Conservation (phyloP, 2,797 vertebrate species). For the Nasua narica region DNA sequence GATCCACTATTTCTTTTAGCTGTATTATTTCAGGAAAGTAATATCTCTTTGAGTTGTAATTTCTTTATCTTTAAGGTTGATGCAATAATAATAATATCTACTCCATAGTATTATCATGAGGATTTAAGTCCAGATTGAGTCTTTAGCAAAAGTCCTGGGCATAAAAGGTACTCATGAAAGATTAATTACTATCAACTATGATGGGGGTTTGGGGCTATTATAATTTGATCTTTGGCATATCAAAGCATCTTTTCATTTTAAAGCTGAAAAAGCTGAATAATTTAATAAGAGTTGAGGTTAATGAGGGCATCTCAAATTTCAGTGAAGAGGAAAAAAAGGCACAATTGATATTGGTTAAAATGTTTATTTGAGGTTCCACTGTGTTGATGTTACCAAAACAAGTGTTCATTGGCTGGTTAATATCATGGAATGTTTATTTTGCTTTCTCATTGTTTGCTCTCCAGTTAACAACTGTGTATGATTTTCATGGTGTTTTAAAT, state of each 20-base stretch:
- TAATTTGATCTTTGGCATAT: constrained; percentile 13
- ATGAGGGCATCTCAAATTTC: neutral
- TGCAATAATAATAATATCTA: neutral
- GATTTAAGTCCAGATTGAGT: neutral
- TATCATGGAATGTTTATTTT: neutral
- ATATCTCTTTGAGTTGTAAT: neutral
- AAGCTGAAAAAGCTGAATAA: constrained; percentile 6
- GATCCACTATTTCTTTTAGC: neutral
- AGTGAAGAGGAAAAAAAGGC: neutral
- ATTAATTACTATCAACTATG: neutral
- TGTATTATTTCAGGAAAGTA: neutral
- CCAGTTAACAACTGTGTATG: constrained; percentile 36
- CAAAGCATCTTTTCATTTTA: constrained; percentile 11
- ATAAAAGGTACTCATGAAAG: neutral
- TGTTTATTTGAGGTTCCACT: neutral
- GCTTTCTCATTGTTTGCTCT: neutral
- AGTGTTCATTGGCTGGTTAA: neutral
- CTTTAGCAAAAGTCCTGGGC: neutral
- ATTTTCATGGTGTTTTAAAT: constrained; percentile 69
- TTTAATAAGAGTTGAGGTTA: neutral
- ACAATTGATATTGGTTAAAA: neutral
- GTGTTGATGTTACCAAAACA: neutral
- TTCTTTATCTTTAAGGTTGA: neutral
- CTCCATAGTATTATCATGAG: neutral
- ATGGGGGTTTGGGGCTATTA: neutral